Evolutionary conservation across 1,140 invertebrate genomes (phyloP), one percentile per base, ranked within the genome.

Genomic region (Aporrectodea caliginosa): DNA sequence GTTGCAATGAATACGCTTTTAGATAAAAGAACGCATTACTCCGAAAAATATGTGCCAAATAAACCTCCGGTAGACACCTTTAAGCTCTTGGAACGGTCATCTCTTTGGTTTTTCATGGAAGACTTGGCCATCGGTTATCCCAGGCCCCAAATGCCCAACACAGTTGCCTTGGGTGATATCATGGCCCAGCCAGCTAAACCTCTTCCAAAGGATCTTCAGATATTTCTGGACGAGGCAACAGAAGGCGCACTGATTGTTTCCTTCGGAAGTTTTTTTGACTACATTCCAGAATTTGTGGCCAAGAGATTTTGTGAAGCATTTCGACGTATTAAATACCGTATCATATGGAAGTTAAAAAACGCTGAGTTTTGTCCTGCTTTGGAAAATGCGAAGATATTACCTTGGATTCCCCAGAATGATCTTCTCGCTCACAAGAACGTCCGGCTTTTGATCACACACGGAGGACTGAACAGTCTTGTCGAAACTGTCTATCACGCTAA

Each of bases 341-440:
- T n/a, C n/a, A n/a, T n/a, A n/a, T n/a, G n/a, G n/a, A n/a, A n/a
- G n/a, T n/a, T n/a, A n/a, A 74, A 34, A 12, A 74, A 74, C 12
- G n/a, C n/a, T n/a, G n/a, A n/a, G n/a, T n/a, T n/a, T n/a, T n/a
- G n/a, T n/a, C n/a, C n/a, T n/a, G n/a, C n/a, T n/a, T 6, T 34
- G 2, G 22, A 74, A 74, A 74, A 74, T 33, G 31, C 35, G 31
- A n/a, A 32, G 6, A 33, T 74, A 32, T 0, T 32, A 16, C 73
- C 75, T 14, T 77, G 75, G 75, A 35, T 77, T 68, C 75, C 75
- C 33, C 75, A 77, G 43, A 77, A 77, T 68, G 75, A 77, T 77
- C 43, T 77, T 30, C 32, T 77, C n/a, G 75, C 75, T 43, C 29
- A 69, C 33, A 27, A 68, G 27, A 27, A 34, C n/a, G 68, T 69